Evolutionary conservation across 2,888 invertebrate species (phyloP), one percentile per base, ranked within the genome.

Genomic region (Luffia ferchaultella): DNA sequence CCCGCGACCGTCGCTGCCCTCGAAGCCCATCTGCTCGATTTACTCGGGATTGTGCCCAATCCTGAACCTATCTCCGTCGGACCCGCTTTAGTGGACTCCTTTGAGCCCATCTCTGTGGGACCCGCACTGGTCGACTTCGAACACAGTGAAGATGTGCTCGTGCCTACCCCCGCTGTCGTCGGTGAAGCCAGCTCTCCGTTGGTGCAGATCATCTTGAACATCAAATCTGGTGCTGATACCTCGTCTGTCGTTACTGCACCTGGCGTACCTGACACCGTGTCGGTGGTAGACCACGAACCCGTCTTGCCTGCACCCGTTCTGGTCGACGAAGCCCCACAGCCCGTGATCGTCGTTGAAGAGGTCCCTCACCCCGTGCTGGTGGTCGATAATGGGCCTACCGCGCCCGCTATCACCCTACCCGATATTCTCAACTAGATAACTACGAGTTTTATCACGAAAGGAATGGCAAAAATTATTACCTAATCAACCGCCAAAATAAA

Each of bases 1-100:
- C 68, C 68, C 54, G 69, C 68, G 57, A 70, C 70, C 61, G 70
- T 67, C 50, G 64, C 59, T 48, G 51, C 62, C 20, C 59, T 59
- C 12, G 51, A 58, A 20, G 54, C 52, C 30, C 18, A 55, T 52
- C 63, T 66, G 47, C 59, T 62, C 18, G 60, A 59, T 42, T 20
- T 60, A 49, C 57, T 63, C 48, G 58, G 58, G 49, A 52, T 60
- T 2, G 55, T 57, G 15, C 49, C 54, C 3, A 55, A 60, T 15
- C 53, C 58, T 18, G 54, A 55, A 18, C 57, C 61, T 1, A 53
- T 52, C 40, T 52, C 43, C 19, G 59, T 53, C n/a, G 57, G 58
- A 16, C 55, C 57, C 30, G 42, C 48, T 18, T 50, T 58, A 41
- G 30, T 54, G 2, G 57, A 53, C 2, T 20, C n/a, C 15, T n/a